These are phyloP conservation scores for Otolemur garnettii DNA, from an alignment of 2,113 vertebrate genomes.

Conservation along the genomic window DNA sequence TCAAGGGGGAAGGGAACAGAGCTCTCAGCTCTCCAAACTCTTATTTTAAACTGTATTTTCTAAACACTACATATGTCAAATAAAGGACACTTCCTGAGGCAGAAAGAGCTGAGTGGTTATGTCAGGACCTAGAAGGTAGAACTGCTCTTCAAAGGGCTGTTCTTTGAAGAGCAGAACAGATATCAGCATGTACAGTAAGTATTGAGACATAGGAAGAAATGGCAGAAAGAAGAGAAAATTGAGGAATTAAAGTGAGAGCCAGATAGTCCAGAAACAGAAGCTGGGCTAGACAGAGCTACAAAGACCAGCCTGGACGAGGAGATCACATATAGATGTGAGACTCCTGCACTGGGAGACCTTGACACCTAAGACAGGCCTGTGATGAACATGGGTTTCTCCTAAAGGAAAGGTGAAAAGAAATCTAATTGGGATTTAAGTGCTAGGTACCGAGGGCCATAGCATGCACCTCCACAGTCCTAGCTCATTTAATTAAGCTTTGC, in stretches of 20 bases:
- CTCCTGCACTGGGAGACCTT: neutral
- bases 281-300: neutral
- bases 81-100: neutral
- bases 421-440: neutral
- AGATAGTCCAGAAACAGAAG: neutral
- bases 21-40: neutral
- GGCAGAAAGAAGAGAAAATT: neutral
- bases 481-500: neutral
- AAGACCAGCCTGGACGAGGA: neutral
- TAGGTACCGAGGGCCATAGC: neutral
- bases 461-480: neutral
- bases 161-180: neutral
- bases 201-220: neutral
- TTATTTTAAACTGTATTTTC: slow-evolving; percentile 24
- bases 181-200: neutral
- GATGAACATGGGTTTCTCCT: neutral
- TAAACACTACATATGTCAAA: neutral
- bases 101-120: neutral
- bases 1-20: neutral
- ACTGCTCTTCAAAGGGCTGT: neutral
- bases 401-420: neutral
- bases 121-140: neutral
- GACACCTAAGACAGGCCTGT: neutral
- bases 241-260: too few species aligned
- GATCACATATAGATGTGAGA: neutral